These are phyloP conservation scores for Scomberomorus guttatus DNA, from an alignment of 2,797 vertebrate genomes.

Conservation along the genomic window DNA sequence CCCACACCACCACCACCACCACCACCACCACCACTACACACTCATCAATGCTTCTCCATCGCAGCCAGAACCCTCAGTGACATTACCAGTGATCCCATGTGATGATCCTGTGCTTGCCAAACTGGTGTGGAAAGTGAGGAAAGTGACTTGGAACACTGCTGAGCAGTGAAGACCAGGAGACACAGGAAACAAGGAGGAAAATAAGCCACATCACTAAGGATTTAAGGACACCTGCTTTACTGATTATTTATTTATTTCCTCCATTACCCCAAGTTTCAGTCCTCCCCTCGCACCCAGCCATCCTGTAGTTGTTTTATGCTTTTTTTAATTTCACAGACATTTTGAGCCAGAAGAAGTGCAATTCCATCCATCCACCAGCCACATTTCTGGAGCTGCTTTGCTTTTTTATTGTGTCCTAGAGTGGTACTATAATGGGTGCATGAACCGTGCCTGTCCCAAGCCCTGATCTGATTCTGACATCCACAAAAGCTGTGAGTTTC, in stretches of 20 bases:
- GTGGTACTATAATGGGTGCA: constrained; percentile 90
- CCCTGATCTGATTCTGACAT: constrained; percentile 82
- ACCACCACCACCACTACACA: constrained; percentile 46
- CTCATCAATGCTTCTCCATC: constrained; percentile 59
- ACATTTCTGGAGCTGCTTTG: constrained; percentile 85
- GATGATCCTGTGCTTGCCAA: constrained; percentile 64
- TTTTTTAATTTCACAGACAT: constrained; percentile 69
- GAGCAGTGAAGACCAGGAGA: constrained; percentile 77
- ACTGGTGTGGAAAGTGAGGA: constrained; percentile 65
- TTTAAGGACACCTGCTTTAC: constrained; percentile 67
- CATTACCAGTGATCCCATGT: constrained; percentile 57
- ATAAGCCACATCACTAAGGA: constrained; percentile 56
- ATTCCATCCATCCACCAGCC: constrained; percentile 79
- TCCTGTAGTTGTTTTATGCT: constrained; percentile 58
- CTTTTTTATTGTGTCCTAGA: constrained; percentile 85
- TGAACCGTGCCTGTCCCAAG: constrained; percentile 79
- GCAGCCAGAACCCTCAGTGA: constrained; percentile 70
- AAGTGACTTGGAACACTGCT: constrained; percentile 77
- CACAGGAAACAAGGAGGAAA: constrained; percentile 45
- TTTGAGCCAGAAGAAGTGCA: constrained; percentile 85
- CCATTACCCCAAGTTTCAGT: constrained; percentile 43
- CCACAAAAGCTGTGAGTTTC: constrained; percentile 89
- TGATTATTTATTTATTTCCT: constrained; percentile 83
- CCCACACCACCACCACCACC: neutral
- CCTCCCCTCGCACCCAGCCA: constrained; percentile 32